Base-by-base conservation (phyloP, 2,113 vertebrate species). In the Protomyctophum bolini region DNA sequence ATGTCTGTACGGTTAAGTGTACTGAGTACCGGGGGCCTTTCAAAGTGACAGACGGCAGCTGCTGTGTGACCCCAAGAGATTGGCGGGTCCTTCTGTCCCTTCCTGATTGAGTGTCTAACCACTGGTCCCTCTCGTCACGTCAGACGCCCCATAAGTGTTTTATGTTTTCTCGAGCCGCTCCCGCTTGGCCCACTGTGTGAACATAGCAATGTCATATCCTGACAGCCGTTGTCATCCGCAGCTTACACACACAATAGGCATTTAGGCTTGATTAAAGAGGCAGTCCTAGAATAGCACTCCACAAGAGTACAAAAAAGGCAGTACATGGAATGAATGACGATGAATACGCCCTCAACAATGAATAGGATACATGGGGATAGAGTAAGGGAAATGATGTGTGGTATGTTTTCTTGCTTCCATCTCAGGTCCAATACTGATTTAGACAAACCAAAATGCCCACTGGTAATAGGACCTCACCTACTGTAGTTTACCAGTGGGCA, bases 31-130 rank as follows among this genome's bases (percentile, higher is more conserved):
- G 54, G 61, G 86, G 78, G 21, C 79, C 66, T 3, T 78, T 80
- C 72, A 67, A 77, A 75, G 77, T 91, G 89, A 91, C 89, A 91
- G 87, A 90, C 86, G 87, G 86, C 88, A 73, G 57, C 84, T 77
- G 86, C 79, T 79, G 74, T 79, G 81, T 89, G 89, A 90, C 89
- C 87, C 58, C 87, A 54, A 68, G 85, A 88, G 84, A 85, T 73
- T 85, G 84, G 79, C 80, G 74, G 85, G 83, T 78, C 87, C 85
- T 83, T 87, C 84, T 87, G 83, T 87, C 83, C 89, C 80, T 80
- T 87, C 77, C 82, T 89, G 89, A 90, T 89, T 86, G 80, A 88
- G 83, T 83, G 86, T 90, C 86, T 90, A 90, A 88, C 81, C 81
- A 90, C 87, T 51, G 81, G 83, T 87, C 80, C 76, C 76, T 84